Evolutionary conservation across 2,888 invertebrate genomes (phyloP), one percentile per base, ranked within the genome.

Genomic region (Osmoderma eremita): DNA sequence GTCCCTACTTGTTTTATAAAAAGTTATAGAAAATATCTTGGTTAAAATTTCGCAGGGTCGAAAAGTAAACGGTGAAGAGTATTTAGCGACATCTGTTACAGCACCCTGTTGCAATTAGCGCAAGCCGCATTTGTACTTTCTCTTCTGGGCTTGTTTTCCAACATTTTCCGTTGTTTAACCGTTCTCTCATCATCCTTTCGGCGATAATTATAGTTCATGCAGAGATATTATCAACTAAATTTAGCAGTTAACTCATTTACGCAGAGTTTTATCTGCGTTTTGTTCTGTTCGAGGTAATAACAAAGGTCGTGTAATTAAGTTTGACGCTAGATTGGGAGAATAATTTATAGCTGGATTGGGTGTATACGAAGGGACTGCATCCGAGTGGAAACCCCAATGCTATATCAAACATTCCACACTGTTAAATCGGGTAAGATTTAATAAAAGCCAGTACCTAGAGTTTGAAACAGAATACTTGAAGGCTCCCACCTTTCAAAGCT

Each of bases 151-250:
- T 22, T 22, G 15, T 6, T 13, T 17, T 17, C 4, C 17, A 53
- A 38, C 18, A 15, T 53, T 15, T 53, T 38, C 38, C 38, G 53
- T 39, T 39, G 20, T 17, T 18, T 53, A 53, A 53, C 42, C 20
- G 15, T 41, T 13, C 22, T n/a, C 22, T 42, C 13, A 41, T 56
- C 41, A 42, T n/a, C n/a, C 42, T n/a, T 22, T 6, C 6, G 22
- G 8, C 56, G 20, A 22, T 42, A 39, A 39, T 41, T 56, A 56
- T 22, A 13, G 41, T 42, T 56, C 22, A 24, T 56, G 42, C 42
- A 22, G 41, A 3, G 22, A 22, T 56, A 42, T 56, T 56, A 56
- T 41, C 42, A 17, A 36, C 36, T 42, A 41, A 42, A 61, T 45
- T 48, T 20, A 48, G n/a, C n/a, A 6, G 13, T 24, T 5, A 45